Conservation (phyloP, 2,888 invertebrate genomes). For the Cistogaster globosa region DNA sequence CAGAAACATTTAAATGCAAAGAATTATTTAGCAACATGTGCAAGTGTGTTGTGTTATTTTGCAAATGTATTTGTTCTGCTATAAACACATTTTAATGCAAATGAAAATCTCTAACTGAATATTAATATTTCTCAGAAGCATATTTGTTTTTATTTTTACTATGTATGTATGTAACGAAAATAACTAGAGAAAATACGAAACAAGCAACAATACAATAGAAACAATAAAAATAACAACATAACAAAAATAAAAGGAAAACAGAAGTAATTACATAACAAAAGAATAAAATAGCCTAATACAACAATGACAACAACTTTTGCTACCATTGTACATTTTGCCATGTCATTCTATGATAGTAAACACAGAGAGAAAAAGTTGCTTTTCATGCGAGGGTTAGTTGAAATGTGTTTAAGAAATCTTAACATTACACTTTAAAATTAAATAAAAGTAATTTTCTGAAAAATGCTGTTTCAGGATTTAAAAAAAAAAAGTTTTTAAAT, state of each 20-base stretch:
- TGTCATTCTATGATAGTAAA: background rate
- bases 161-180: conserved; percentile 35
- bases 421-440: too few species aligned
- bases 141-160: conserved; percentile 9
- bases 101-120: conserved; percentile 14
- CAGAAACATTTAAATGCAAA: background rate
- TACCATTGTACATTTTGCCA: conserved; percentile 16
- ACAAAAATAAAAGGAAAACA: conserved; percentile 54
- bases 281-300: conserved; percentile 55
- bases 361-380: conserved; percentile 2
- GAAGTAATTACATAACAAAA: conserved; percentile 58
- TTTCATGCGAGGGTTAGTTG: too few species aligned
- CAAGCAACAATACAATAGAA: conserved; percentile 12
- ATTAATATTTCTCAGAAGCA: background rate
- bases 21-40: background rate
- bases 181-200: conserved; percentile 33
- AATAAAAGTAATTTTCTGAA: too few species aligned
- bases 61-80: conserved; percentile 1
- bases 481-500: too few species aligned
- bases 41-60: background rate
- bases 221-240: conserved; percentile 15
- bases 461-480: too few species aligned
- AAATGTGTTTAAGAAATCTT: too few species aligned
- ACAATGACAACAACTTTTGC: conserved; percentile 34
- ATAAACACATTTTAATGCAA: conserved; percentile 26